Evolutionary conservation across 2,113 vertebrate genomes (phyloP).

Genomic region (Chionis minor): DNA sequence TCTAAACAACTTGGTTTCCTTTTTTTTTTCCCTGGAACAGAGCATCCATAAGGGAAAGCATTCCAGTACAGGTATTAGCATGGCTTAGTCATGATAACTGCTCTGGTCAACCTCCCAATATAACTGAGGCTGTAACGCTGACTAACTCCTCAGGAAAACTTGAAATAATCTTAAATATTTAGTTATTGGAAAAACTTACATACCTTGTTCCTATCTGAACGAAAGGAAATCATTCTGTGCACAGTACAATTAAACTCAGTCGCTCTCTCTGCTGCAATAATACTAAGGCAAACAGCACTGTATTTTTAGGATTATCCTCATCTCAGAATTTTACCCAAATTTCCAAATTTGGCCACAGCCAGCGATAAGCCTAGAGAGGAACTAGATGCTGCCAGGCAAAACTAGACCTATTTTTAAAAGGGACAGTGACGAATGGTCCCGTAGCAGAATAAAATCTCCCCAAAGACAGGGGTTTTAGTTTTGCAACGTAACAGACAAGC

Average conservation of each 20-base stretch:
- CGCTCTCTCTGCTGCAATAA: neutral
- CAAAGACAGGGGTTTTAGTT: neutral
- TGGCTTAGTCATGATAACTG: accelerated
- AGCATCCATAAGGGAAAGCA: neutral
- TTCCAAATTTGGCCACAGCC: neutral
- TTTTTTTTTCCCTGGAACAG: neutral
- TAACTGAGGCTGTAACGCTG: neutral
- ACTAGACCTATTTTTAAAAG: neutral
- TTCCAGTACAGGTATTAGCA: neutral
- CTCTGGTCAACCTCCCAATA: neutral
- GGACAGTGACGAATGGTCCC: neutral
- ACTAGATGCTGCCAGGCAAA: neutral
- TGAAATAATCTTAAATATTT: neutral
- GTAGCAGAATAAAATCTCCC: neutral
- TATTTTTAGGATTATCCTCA: neutral
- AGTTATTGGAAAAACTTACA: neutral
- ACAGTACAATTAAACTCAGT: neutral
- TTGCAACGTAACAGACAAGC: neutral
- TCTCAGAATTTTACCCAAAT: neutral
- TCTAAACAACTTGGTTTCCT: neutral
- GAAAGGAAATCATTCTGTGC: neutral
- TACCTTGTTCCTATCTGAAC: neutral
- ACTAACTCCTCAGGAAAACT: neutral
- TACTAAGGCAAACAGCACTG: neutral
- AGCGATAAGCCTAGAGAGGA: neutral